Conservation (phyloP, 2,797 vertebrate species). For the Pteropus rufus region DNA sequence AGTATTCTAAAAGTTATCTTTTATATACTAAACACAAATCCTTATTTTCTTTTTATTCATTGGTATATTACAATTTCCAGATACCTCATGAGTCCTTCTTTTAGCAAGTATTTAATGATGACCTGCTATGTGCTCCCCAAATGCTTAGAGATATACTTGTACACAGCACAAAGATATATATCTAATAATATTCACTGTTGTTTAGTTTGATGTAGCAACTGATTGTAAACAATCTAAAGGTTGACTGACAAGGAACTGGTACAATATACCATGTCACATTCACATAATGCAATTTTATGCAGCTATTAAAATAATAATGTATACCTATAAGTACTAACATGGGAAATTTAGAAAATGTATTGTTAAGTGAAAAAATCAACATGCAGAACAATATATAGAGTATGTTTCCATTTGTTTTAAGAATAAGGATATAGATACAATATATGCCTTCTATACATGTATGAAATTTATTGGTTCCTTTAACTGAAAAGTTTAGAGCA, state of each 20-base stretch:
- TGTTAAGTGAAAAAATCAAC: neutral
- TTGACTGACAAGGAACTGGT: neutral
- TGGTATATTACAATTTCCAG: neutral
- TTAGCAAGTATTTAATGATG: neutral
- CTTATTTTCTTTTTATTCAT: neutral
- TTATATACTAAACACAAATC: neutral
- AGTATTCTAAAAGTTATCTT: neutral
- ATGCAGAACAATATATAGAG: neutral
- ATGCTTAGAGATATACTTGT: neutral
- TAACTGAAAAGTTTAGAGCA: neutral
- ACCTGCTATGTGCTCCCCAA: neutral
- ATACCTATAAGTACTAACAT: neutral
- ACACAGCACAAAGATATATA: neutral
- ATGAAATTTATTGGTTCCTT: neutral
- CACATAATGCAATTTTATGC: neutral
- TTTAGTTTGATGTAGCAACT: neutral
- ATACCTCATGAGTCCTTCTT: neutral
- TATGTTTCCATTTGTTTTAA: neutral
- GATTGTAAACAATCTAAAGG: neutral
- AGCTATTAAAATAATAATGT: neutral
- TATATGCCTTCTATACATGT: neutral
- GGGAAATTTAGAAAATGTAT: neutral
- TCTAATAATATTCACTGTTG: neutral
- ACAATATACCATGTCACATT: neutral
- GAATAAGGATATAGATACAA: neutral